These are phyloP conservation scores for Triplophysa siluroides DNA, from an alignment of 2,113 vertebrate genomes.

Conservation along the genomic window DNA sequence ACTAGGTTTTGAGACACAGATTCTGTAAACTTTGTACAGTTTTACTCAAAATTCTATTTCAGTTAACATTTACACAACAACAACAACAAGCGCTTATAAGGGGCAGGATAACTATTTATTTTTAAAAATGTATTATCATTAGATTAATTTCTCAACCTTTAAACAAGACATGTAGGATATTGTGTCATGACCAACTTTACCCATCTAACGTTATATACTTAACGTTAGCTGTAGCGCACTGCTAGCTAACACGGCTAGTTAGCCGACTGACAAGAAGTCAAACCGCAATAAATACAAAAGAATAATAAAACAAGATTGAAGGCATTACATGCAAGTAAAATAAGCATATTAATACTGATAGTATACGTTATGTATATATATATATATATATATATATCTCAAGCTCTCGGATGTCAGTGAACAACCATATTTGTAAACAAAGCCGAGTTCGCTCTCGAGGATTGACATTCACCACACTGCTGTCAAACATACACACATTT, in stretches of 20 bases:
- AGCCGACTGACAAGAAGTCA: neutral
- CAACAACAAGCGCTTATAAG: neutral
- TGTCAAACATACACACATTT: neutral
- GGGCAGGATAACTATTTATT: no score
- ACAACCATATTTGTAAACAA: conserved; percentile 1
- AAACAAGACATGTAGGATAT: neutral
- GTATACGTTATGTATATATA: no score
- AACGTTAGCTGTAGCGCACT: neutral
- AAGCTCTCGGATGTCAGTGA: neutral
- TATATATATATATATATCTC: neutral
- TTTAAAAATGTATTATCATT: neutral
- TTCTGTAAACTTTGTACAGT: no score
- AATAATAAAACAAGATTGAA: neutral
- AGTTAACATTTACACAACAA: neutral
- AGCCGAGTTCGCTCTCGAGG: neutral
- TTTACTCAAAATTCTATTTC: neutral
- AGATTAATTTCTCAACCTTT: neutral
- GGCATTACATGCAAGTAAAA: neutral
- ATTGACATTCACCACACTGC: neutral
- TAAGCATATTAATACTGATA: neutral
- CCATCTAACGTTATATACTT: neutral
- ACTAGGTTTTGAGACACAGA: neutral
- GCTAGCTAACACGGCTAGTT: neutral
- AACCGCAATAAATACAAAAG: neutral
- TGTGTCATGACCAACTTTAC: neutral